Evolutionary conservation across 2,888 invertebrate genomes (phyloP).

Genomic region (Euzophera pinguis): DNA sequence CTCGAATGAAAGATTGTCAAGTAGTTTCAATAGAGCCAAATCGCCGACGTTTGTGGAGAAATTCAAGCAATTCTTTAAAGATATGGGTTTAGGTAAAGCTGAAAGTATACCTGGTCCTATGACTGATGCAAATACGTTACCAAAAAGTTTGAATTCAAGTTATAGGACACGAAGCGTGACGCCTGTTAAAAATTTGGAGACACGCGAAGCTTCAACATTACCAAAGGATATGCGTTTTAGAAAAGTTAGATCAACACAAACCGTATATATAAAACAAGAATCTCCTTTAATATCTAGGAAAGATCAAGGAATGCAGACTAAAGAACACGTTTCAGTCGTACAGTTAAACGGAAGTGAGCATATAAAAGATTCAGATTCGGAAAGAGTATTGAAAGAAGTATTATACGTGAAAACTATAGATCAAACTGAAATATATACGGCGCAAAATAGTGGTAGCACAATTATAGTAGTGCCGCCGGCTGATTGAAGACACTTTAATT

Average conservation of each 20-base stretch:
- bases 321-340: conserved; percentile 66
- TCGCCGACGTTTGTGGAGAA: conserved; percentile 72
- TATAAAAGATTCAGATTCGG: conserved; percentile 43
- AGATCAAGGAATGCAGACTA: conserved; percentile 43
- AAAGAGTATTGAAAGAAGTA: conserved; percentile 50
- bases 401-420: conserved; percentile 58
- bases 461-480: conserved; percentile 69
- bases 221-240: conserved; percentile 73
- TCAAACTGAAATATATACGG: conserved; percentile 56
- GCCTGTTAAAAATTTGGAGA: conserved; percentile 43
- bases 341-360: conserved; percentile 63
- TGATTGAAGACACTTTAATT: conserved; percentile 45
- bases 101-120: conserved; percentile 38
- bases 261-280: conserved; percentile 63
- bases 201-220: conserved; percentile 57
- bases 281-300: conserved; percentile 38
- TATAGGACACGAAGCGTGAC: conserved; percentile 57
- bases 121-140: conserved; percentile 44
- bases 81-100: conserved; percentile 61
- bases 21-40: conserved; percentile 62
- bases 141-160: conserved; percentile 60
- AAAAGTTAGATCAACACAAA: conserved; percentile 65
- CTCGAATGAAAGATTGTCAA: conserved; percentile 54
- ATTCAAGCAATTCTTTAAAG: conserved; percentile 68
- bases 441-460: conserved; percentile 66